A percentile compares a stretch with the other conserved stretches of the same genome.
Evolutionary conservation across 2,797 vertebrate species (phyloP).

Genomic region (Setipinna tenuifilis): DNA sequence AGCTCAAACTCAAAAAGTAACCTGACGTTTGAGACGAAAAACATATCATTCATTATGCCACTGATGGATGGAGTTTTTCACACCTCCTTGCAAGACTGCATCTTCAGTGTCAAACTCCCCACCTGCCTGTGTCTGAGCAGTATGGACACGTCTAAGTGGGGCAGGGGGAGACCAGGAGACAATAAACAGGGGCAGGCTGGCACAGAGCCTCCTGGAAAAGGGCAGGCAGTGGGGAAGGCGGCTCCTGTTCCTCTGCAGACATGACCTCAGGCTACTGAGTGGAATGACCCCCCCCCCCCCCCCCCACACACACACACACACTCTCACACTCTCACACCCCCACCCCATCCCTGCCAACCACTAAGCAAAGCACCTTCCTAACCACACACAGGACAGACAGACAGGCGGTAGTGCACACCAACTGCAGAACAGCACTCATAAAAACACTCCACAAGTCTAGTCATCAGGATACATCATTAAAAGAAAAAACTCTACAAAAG

Average conservation of each 20-base stretch:
- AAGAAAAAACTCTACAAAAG: too few relatives aligned
- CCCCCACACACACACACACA: too few relatives aligned
- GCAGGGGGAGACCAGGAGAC: neutral
- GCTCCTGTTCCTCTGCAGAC: slow-evolving; percentile 13
- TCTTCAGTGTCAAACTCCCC: neutral
- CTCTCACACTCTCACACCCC: neutral
- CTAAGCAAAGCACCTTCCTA: slow-evolving; percentile 5
- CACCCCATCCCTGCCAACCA: neutral
- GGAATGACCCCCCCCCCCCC: neutral
- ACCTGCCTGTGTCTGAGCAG: too few relatives aligned
- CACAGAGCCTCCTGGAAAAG: neutral
- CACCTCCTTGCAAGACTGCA: neutral
- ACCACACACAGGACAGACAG: neutral
- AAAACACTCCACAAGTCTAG: neutral
- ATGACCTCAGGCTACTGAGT: neutral
- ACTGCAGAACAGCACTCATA: neutral
- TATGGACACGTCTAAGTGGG: too few relatives aligned
- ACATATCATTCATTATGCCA: neutral
- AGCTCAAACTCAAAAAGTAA: too few relatives aligned
- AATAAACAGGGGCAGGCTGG: neutral
- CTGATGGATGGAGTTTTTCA: neutral
- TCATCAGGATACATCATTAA: too few relatives aligned
- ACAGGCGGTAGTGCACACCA: neutral
- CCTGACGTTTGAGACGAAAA: neutral
- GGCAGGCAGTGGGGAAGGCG: neutral